Base-by-base conservation (phyloP, 1,140 invertebrate genomes). In the Watersipora subatra region DNA sequence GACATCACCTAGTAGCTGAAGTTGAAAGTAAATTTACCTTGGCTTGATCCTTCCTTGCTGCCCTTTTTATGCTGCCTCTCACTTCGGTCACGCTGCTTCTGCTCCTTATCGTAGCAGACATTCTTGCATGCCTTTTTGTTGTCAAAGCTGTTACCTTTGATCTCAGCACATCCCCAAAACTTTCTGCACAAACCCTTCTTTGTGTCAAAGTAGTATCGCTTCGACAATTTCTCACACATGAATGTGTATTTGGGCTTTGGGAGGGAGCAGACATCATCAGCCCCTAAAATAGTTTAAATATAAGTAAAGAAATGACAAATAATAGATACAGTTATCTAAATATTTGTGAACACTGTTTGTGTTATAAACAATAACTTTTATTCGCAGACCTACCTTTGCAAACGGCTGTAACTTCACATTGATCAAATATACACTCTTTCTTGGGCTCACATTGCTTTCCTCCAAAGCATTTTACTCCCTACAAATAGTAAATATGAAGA, bases 201-300 rank as follows among this genome's bases (percentile, higher is more conserved):
- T 24, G 63, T 28, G 30, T 69, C 69, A 30, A 67, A 72, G 27
- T 62, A 68, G 68, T 68, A 71, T n/a, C 71, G 64, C 61, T 61
- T 66, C 22, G 67, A 57, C 61, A 66, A 29, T 24, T 68, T 67
- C 25, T 58, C 61, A 25, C 71, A 72, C 3, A 46, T 61, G 1
- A 65, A 66, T 25, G 67, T 64, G 15, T 67, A 65, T 57, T 61
- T 65, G 1, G 66, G 63, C 15, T 67, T 28, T 15, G 28, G n/a
- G 22, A 66, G 63, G 7, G 62, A 28, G 57, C 68, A 69, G 7
- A 64, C 25, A 28, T 67, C 62, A 0, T 55, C 65, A 25, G 34
- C 64, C 61, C 19, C 46, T 20, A 27, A 29, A 17, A 28, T 19
- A 59, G 26, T 25, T 55, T 64, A 29, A 2, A 7, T n/a, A 30